Evolutionary conservation across 2,888 invertebrate species (phyloP).

Genomic region (Cancer borealis): DNA sequence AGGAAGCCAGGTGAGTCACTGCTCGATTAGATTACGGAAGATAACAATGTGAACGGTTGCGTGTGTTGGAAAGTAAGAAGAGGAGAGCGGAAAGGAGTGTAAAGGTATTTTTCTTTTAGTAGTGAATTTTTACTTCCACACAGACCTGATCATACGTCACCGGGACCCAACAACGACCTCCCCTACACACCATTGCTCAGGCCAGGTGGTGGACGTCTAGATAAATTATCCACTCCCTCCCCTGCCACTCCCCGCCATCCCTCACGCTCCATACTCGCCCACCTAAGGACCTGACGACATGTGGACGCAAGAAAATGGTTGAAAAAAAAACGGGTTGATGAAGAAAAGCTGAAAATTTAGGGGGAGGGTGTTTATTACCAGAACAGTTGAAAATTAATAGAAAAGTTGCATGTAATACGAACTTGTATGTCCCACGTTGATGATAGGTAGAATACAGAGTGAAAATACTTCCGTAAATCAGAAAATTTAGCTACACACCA

Average conservation of each 20-base stretch:
- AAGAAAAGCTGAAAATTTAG: neutral
- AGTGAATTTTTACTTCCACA: neutral
- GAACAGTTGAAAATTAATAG: neutral
- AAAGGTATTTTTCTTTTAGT: neutral
- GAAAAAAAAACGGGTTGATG: neutral
- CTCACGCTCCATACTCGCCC: neutral
- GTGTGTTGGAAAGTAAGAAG: neutral
- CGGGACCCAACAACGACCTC: neutral
- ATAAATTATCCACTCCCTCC: neutral
- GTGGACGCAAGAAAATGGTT: neutral
- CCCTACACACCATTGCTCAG: neutral
- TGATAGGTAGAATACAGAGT: neutral
- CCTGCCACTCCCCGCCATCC: neutral
- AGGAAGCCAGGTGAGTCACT: neutral
- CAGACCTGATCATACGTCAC: too few relatives aligned
- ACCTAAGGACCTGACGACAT: neutral
- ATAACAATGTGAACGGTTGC: neutral
- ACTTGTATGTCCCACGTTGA: neutral
- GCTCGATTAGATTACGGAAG: neutral
- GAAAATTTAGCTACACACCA: neutral
- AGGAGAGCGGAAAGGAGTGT: neutral
- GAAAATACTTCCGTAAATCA: neutral
- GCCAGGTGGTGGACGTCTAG: neutral
- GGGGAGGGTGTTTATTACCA: neutral
- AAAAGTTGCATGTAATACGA: neutral